A percentile compares a stretch with the other conserved stretches of the same genome.
These are phyloP conservation scores for Okamejei kenojei DNA, from an alignment of 2,797 vertebrate species.

Conservation along the genomic window DNA sequence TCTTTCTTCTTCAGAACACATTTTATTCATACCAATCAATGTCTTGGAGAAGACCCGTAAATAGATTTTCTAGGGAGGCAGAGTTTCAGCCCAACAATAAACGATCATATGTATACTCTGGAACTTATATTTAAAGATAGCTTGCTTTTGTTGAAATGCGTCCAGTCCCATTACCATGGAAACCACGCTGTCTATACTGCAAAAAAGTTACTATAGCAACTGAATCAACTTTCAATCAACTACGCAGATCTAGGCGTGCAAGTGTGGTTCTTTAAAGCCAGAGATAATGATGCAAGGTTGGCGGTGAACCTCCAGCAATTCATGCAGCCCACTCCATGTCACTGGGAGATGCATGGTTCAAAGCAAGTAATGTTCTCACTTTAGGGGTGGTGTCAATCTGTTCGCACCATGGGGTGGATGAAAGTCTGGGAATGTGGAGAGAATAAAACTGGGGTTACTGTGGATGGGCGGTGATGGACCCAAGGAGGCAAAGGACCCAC, in stretches of 20 bases:
- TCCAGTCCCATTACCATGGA: conserved; percentile 5
- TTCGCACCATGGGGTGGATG: too few species aligned
- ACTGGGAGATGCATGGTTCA: background rate
- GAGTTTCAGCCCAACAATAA: background rate
- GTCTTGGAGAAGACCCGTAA: background rate
- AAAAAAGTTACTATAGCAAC: conserved; percentile 27
- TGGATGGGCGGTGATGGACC: background rate
- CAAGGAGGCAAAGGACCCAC: background rate
- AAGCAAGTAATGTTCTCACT: background rate
- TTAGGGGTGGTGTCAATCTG: background rate
- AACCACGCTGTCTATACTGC: background rate
- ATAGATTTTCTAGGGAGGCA: background rate
- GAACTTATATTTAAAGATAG: conserved; percentile 16
- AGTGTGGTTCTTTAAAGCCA: background rate
- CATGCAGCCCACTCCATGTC: background rate
- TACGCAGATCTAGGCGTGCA: background rate
- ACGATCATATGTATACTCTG: background rate
- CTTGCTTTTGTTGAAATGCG: background rate
- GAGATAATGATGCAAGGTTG: background rate
- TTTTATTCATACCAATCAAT: background rate
- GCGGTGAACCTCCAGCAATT: background rate
- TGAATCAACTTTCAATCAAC: conserved; percentile 29
- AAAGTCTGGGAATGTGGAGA: too few species aligned
- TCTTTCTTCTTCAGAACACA: background rate
- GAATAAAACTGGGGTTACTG: too few species aligned